Base-by-base conservation (phyloP, 1,140 invertebrate species). In the Aricia agestis region DNA sequence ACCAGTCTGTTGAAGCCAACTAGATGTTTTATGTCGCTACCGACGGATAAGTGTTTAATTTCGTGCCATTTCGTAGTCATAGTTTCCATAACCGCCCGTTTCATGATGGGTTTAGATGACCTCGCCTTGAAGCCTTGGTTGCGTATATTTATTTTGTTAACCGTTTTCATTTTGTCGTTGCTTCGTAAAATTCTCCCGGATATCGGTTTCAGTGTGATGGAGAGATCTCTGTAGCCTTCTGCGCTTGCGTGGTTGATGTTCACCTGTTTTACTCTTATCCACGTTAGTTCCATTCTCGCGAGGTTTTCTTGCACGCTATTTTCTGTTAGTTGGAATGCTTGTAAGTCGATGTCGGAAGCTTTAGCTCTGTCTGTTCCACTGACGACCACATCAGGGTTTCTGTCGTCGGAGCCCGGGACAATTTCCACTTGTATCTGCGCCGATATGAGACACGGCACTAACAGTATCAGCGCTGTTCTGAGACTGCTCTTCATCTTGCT, bases 161-260 rank as follows among this genome's bases (percentile, higher is more conserved):
- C 25, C 25, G 25, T 25, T 25, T 25, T 25, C 57, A 13, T 2
- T 58, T 58, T n/a, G 13, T 58, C 57, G 57, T 58, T 58, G n/a
- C 13, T 17, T 6, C 57, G 57, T 6, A 58, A 11, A n/a, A 58
- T n/a, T 58, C 57, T 58, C 5, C 13, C 57, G 13, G 57, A 15
- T 58, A 13, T 58, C 5, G 57, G 57, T 58, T 13, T 58, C 57
- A 58, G 15, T 6, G 5, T 58, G 9, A 58, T 13, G 15, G 1
- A n/a, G 5, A 58, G 15, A 17, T 58, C 57, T 17, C n/a, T 58
- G 15, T 58, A 58, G 10, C 57, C 57, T 6, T 15, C 9, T n/a
- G 57, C 57, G 57, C 57, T 58, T n/a, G 57, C 57, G 57, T 58
- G 57, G 57, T 58, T 58, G 10, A 58, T 15, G 15, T n/a, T 58